Percentiles rank a stretch among this genome's conserved stretches.
Conservation (phyloP, 2,113 vertebrate species). For the Pseudorasbora parva region DNA sequence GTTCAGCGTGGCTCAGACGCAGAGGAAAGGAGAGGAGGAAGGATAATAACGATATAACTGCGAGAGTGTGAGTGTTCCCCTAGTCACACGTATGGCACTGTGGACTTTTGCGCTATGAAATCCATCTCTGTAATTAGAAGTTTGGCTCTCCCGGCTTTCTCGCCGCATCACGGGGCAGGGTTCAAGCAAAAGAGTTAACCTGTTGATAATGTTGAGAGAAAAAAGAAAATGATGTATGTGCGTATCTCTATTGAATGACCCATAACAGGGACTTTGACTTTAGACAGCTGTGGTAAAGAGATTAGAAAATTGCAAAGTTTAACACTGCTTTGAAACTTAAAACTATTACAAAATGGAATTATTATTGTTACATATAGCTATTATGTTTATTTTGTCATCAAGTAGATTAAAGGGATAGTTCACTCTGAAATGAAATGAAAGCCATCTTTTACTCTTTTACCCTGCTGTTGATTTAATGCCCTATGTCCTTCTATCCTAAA, state of each 20-base stretch:
- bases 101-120: constrained; percentile 57
- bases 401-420: no score
- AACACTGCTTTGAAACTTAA: neutral
- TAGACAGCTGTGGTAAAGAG: neutral
- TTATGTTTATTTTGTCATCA: neutral
- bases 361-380: neutral
- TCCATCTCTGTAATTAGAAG: constrained; percentile 54
- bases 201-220: constrained; percentile 24
- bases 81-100: constrained; percentile 45
- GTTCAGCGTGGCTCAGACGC: constrained; percentile 33
- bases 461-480: no score
- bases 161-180: neutral
- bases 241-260: neutral
- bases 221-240: constrained; percentile 11
- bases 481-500: no score
- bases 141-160: constrained; percentile 17
- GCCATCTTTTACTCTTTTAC: no score
- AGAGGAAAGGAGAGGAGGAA: neutral
- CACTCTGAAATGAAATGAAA: no score
- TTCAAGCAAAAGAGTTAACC: constrained; percentile 14
- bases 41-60: neutral
- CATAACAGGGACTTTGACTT: neutral
- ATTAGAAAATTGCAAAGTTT: neutral
- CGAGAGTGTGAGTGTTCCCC: constrained; percentile 29
- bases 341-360: neutral